Conservation (phyloP, 2,888 invertebrate species). For the Balanococcus diminutus region DNA sequence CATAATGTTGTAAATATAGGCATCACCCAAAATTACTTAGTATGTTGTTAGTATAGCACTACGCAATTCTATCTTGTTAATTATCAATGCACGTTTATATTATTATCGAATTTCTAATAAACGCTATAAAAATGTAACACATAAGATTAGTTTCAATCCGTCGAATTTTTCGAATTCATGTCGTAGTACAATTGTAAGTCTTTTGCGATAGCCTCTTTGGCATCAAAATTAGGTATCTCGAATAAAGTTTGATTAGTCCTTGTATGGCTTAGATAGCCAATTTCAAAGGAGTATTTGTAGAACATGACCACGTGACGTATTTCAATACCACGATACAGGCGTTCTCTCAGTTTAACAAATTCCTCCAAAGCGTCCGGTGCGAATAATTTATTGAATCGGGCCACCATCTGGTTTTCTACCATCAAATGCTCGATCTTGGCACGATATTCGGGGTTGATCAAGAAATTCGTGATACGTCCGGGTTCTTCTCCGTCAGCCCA, state of each 20-base stretch:
- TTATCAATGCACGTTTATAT: too few relatives aligned
- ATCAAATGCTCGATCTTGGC: neutral
- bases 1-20: too few relatives aligned
- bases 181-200: neutral
- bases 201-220: neutral
- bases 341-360: neutral
- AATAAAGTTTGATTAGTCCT: neutral
- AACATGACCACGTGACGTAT: neutral
- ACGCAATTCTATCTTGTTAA: too few relatives aligned
- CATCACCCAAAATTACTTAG: too few relatives aligned
- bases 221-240: neutral
- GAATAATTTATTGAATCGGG: neutral
- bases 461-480: neutral
- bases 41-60: too few relatives aligned
- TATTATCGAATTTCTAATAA: too few relatives aligned
- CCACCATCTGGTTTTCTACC: neutral
- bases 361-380: neutral
- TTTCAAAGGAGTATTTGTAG: conserved; percentile 1
- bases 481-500: neutral
- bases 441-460: neutral
- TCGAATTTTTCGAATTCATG: neutral
- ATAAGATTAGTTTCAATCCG: neutral
- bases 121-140: neutral
- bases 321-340: neutral
- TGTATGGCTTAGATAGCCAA: neutral